phyloP scores from a whole-genome alignment of 2,888 invertebrate genomes.

The Chaitophorus viminalis region DNA sequence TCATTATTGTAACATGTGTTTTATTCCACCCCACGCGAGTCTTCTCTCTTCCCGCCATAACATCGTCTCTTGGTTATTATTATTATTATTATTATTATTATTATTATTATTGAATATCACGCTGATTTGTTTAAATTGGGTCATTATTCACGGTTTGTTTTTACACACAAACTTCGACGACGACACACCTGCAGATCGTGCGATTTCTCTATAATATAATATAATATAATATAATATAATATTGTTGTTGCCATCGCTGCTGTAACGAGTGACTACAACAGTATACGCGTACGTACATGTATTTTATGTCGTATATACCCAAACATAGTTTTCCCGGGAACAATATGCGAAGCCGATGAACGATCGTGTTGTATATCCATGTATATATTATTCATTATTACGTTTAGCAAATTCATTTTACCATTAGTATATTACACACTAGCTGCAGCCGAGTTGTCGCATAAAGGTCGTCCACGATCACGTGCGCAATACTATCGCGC shows the following conservation, averaged over 20 bases:
- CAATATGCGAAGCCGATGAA: too few relatives aligned
- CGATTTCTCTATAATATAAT: conserved; percentile 25
- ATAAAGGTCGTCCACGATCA: too few relatives aligned
- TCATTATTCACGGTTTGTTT: conserved; percentile 61
- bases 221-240: too few relatives aligned
- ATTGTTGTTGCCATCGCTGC: background rate
- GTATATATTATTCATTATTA: too few relatives aligned
- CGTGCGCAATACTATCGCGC: too few relatives aligned
- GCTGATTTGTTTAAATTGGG: conserved; percentile 61
- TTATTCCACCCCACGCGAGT: background rate
- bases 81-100: background rate
- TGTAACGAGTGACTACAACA: conserved; percentile 37
- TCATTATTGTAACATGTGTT: conserved; percentile 2
- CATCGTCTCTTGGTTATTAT: conserved; percentile 43
- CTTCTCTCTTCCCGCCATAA: background rate
- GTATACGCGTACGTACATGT: background rate
- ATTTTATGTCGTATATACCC: too few relatives aligned
- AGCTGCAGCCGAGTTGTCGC: too few relatives aligned
- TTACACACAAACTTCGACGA: conserved; percentile 42
- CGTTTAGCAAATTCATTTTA: too few relatives aligned
- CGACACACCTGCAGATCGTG: conserved; percentile 10
- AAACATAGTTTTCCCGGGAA: too few relatives aligned
- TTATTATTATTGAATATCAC: conserved; percentile 58
- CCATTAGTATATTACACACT: too few relatives aligned
- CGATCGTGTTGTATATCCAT: too few relatives aligned